Conservation (phyloP, 2,888 invertebrate species). For the Cataglyphis cursor region DNA sequence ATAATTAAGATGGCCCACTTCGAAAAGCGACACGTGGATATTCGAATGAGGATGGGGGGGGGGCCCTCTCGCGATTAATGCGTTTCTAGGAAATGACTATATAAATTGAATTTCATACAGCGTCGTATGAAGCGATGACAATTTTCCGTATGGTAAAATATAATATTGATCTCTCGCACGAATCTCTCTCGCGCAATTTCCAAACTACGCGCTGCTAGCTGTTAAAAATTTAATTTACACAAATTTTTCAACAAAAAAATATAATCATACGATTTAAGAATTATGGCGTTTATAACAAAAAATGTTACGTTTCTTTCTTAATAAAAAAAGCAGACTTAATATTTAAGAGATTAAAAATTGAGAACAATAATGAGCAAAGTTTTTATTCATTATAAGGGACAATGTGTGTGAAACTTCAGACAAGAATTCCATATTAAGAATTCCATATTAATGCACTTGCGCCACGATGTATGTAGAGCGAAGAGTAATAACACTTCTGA, state of each 20-base stretch:
- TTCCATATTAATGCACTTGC: neutral
- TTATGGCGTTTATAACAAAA: neutral
- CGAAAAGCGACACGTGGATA: constrained; percentile 41
- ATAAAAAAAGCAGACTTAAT: neutral
- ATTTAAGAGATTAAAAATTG: neutral
- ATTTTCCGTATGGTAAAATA: neutral
- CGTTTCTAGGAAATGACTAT: constrained; percentile 9
- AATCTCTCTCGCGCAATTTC: neutral
- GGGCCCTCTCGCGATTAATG: neutral
- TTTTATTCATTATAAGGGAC: neutral
- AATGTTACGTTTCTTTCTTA: neutral
- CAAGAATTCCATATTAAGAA: constrained; percentile 2
- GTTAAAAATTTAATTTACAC: neutral
- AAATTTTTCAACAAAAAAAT: neutral
- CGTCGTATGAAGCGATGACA: neutral
- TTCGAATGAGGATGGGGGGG: neutral
- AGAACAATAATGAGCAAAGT: neutral
- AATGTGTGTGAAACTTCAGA: neutral
- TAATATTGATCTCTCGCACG: neutral
- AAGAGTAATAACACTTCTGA: neutral
- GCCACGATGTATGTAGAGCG: neutral
- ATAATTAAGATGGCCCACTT: constrained; percentile 68
- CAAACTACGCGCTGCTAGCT: neutral
- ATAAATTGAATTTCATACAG: constrained; percentile 30
- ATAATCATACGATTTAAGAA: neutral